Evolutionary conservation across 1,140 invertebrate species (phyloP), one percentile per base, ranked within the genome.

Genomic region (Paralvinella palmiformis): DNA sequence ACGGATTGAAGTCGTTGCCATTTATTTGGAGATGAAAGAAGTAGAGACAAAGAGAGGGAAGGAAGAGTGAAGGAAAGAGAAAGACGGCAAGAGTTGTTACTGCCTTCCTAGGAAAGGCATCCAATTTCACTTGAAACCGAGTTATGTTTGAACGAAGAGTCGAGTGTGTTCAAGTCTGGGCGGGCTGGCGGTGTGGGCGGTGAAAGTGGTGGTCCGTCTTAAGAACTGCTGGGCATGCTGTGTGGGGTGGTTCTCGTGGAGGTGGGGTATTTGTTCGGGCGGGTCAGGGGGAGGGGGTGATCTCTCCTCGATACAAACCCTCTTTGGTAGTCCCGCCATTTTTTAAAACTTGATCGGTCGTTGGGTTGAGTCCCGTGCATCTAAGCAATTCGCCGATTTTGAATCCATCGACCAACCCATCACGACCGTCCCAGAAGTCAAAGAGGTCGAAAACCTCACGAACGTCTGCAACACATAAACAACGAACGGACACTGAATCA

Each of bases 311-410:
- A 29, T 57, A 64, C 72, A 64, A 87, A 87, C 92, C 93, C 84
- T 89, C 90, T 86, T 97, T 96, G 81, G 94, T 91, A 81, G 92
- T 94, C 67, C 93, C 94, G 67, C 95, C 94, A 73, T 95, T 81
- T 81, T 96, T 97, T 76, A 91, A 89, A 73, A 96, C 88, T 69
- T 88, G 86, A 63, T 90, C 90, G 74, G 90, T 84, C 73, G 93
- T 97, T 74, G 94, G 94, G 85, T 95, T 96, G 69, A 91, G 85
- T 83, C 94, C 94, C 65, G 96, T 84, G 72, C 94, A 94, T 62
- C 94, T 87, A 71, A 97, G 86, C 71, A 92, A 85, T 81, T 96
- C 91, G 66, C 94, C 95, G 2, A 79, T 69, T 62, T 81, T 81
- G 71, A 72, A 72, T 32, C 74, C 79, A 61, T 81, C 79, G 32